A percentile compares a stretch with the other conserved stretches of the same genome.
Evolutionary conservation across 2,797 vertebrate species (phyloP).

Genomic region (Acrossocheilus wenchowensis): DNA sequence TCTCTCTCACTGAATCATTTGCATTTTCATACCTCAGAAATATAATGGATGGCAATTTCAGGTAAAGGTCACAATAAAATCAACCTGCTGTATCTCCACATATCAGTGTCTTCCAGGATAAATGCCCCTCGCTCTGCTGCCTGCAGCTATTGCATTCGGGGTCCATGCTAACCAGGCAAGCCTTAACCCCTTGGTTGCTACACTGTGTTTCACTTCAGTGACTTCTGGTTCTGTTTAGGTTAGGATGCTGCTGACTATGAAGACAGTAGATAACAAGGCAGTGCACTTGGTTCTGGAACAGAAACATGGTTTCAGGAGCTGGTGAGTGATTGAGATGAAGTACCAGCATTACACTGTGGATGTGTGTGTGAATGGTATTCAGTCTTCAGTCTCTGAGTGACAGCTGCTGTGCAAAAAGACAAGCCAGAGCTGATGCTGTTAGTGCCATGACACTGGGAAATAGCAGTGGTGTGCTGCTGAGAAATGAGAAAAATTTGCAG

Average conservation of each 20-base stretch:
- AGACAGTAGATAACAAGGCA: neutral
- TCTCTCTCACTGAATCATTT: conserved; percentile 43
- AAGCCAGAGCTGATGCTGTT: conserved; percentile 17
- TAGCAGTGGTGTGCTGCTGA: conserved; percentile 45
- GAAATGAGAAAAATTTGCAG: conserved; percentile 24
- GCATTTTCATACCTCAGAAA: conserved; percentile 37
- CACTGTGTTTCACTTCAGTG: neutral
- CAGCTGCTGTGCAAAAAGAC: conserved; percentile 52
- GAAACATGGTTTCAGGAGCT: conserved; percentile 15
- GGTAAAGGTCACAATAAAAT: conserved; percentile 49
- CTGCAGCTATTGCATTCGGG: neutral
- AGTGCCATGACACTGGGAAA: conserved; percentile 20
- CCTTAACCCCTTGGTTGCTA: neutral
- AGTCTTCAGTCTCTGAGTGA: conserved; percentile 40
- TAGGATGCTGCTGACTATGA: neutral
- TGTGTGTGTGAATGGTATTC: conserved; percentile 42
- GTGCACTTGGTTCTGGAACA: neutral
- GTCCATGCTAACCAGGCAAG: neutral
- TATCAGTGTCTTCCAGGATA: conserved; percentile 20
- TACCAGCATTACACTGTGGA: neutral
- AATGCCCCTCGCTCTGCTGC: neutral
- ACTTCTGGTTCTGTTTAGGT: neutral
- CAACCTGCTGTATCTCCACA: conserved; percentile 16
- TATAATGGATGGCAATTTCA: conserved; percentile 47
- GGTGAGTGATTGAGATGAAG: conserved; percentile 10